Evolutionary conservation across 1,140 invertebrate species (phyloP).

Genomic region (Papilio machaon): DNA sequence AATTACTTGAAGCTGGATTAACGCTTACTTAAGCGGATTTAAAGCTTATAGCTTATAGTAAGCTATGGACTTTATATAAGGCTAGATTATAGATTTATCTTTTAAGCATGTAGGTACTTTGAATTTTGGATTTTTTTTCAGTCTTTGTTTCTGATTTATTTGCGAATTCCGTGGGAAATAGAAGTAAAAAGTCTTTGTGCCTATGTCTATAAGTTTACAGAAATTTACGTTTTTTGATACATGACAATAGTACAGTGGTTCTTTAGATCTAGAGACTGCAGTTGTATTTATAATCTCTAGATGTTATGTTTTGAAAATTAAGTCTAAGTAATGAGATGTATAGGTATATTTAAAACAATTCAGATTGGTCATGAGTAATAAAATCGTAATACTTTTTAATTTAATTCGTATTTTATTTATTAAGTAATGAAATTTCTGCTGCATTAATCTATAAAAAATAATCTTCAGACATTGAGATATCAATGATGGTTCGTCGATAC

Average conservation of each 20-base stretch:
- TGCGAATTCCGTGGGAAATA: neutral
- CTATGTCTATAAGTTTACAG: neutral
- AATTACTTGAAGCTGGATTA: slow-evolving; percentile 29
- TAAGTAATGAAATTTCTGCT: no score
- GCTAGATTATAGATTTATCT: neutral
- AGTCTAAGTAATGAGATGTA: no score
- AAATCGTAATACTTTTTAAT: no score
- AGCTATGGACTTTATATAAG: slow-evolving; percentile 4
- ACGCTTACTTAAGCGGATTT: slow-evolving; percentile 29
- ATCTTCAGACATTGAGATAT: no score
- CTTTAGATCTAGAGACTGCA: neutral
- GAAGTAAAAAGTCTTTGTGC: neutral
- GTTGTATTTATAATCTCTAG: neutral
- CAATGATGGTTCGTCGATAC: no score
- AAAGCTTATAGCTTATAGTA: slow-evolving; percentile 12
- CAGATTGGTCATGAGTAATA: no score
- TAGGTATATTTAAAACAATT: no score
- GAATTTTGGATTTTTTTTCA: neutral
- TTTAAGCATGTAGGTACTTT: neutral
- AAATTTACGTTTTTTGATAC: neutral
- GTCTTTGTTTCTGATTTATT: neutral
- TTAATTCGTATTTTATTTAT: no score
- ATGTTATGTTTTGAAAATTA: no score
- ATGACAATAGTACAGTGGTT: neutral
- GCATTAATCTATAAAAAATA: no score